Evolutionary conservation across 2,113 vertebrate genomes (phyloP), one percentile per base, ranked within the genome.

Genomic region (Romanogobio albipinnatus): DNA sequence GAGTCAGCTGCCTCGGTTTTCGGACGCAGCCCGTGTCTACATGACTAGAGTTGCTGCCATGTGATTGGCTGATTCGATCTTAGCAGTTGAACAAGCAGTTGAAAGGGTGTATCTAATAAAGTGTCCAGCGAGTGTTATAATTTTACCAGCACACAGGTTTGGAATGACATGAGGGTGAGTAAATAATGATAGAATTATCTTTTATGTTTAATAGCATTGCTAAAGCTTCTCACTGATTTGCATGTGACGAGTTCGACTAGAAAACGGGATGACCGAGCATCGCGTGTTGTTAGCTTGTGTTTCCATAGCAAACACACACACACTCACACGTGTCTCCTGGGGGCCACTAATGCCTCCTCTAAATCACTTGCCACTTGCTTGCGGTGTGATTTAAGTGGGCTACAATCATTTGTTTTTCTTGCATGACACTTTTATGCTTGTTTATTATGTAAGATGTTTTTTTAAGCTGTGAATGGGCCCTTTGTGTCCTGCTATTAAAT

Each of bases 271-370:
- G 29, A 19, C 64, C 0, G 43, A 47, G 70, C 13, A 39, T 45
- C 10, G 26, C 4, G 19, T 76, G 51, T 76, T 49, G 29, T 76
- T 61, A 36, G 81, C 82, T 82, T 64, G 85, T 87, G 78, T 91
- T 89, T 82, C 36, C 79, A 76, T 8, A 68, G n/a, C 24, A 29
- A 74, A 66, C 53, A 73, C 61, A 49, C 45, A 47, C 47, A 49
- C 36, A 36, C 43, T 9, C 43, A 45, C 43, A 45, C 43, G 47
- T 22, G 61, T 80, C 47, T 29, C 24, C n/a, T 59, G 53, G 24
- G 36, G 39, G 26, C n/a, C 56, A 22, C 19, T 14, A 75, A 51
- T 26, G 17, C 43, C 82, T 61, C 74, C 39, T 36, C 24, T 75
- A 76, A 26, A 78, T 84, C 43, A 66, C 45, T 77, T 58, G 47